These are phyloP conservation scores for Aphrocallistes beatrix DNA, from an alignment of 37 sponge, comb jelly and placozoan species.

Conservation along the genomic window DNA sequence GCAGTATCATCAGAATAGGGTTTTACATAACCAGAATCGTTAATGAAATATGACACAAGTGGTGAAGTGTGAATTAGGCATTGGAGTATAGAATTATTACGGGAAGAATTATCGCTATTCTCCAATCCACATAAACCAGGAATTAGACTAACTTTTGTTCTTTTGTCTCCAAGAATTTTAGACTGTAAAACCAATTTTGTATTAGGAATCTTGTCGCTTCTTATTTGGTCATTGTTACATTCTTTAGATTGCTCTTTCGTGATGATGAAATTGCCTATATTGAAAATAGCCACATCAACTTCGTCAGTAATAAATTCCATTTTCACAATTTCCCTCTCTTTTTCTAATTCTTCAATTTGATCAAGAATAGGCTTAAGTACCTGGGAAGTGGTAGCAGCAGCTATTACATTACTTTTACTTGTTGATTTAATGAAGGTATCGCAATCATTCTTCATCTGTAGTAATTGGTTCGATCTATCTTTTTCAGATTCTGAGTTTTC, in stretches of 20 bases:
- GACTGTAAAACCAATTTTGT: neutral
- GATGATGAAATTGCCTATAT: neutral
- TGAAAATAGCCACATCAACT: neutral
- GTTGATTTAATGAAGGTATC: neutral
- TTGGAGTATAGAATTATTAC: constrained; percentile 80
- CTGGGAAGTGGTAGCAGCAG: neutral
- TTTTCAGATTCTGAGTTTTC: neutral
- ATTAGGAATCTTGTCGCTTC: too few relatives aligned
- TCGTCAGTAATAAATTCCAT: neutral
- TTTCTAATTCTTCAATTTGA: neutral
- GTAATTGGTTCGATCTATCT: neutral
- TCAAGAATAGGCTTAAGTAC: neutral
- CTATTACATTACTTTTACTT: neutral
- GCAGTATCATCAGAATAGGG: constrained; percentile 73
- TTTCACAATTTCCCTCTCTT: neutral
- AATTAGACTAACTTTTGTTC: neutral
- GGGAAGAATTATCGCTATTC: constrained; percentile 82
- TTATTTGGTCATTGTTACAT: too few relatives aligned
- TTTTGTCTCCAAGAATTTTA: neutral
- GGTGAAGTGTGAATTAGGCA: neutral
- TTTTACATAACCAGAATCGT: constrained; percentile 51
- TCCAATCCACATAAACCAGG: constrained; percentile 71
- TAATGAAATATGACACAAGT: neutral
- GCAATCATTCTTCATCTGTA: neutral
- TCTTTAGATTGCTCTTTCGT: too few relatives aligned